phyloP scores from a whole-genome alignment of 2,888 invertebrate species.

The Heteromurus nitidus region DNA sequence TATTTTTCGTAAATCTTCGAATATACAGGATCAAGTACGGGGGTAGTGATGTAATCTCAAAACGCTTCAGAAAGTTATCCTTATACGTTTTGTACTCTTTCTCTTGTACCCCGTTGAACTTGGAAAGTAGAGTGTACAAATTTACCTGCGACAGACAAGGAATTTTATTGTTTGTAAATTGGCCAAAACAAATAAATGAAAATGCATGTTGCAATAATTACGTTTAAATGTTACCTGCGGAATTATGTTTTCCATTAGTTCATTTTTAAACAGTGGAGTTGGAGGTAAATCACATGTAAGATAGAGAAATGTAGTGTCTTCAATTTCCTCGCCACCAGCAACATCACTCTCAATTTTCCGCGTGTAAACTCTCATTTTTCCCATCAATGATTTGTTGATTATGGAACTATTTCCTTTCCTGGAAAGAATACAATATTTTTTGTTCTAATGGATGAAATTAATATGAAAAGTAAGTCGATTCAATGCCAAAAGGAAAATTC shows the following conservation, averaged over 20 bases:
- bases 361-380: constrained; percentile 91
- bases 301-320: constrained; percentile 95
- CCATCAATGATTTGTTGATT: constrained; percentile 95
- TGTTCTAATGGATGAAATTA: no score
- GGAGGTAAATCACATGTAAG: constrained; percentile 98
- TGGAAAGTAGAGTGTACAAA: constrained; percentile 92
- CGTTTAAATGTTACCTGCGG: constrained; percentile 93
- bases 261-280: constrained; percentile 97
- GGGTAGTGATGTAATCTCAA: constrained; percentile 94
- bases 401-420: constrained; percentile 88
- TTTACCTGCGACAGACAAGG: constrained; percentile 83
- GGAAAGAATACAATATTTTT: constrained; percentile 2
- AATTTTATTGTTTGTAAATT: neutral
- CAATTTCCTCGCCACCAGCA: constrained; percentile 89
- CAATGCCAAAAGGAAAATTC: constrained; percentile 74
- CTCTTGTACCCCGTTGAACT: constrained; percentile 96
- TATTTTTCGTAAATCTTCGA: constrained; percentile 96
- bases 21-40: constrained; percentile 97
- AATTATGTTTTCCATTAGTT: constrained; percentile 98
- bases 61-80: constrained; percentile 97
- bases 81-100: constrained; percentile 99
- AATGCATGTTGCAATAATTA: no score
- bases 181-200: no score
- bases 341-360: constrained; percentile 94
- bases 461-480: no score